These are phyloP conservation scores for Barypeithes pellucidus DNA, from an alignment of 2,888 invertebrate genomes.

Conservation along the genomic window DNA sequence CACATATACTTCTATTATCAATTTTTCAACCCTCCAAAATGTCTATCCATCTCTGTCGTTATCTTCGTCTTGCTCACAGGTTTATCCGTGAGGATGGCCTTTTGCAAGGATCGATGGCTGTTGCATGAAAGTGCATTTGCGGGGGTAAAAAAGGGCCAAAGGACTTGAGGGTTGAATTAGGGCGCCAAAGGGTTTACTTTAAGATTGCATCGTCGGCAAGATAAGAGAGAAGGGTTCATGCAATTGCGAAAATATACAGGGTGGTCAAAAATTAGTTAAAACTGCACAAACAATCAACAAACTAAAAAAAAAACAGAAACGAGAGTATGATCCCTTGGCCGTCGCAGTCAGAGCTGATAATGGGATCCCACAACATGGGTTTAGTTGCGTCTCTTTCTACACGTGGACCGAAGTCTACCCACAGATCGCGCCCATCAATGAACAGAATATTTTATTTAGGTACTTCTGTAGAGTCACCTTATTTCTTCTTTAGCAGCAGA, in stretches of 20 bases:
- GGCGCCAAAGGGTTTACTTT: constrained; percentile 21
- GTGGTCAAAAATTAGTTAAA: neutral
- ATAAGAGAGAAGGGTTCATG: constrained; percentile 16
- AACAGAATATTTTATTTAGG: too few relatives aligned
- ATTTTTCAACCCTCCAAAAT: neutral
- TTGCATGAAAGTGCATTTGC: constrained; percentile 39
- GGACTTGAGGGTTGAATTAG: constrained; percentile 15
- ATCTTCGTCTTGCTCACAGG: neutral
- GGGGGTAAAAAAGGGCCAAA: constrained; percentile 16
- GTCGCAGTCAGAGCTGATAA: too few relatives aligned
- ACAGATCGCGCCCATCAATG: too few relatives aligned
- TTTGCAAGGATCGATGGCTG: constrained; percentile 39
- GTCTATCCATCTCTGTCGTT: neutral
- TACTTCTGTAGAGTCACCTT: too few relatives aligned
- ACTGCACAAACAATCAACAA: too few relatives aligned
- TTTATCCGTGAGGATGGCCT: constrained; percentile 16
- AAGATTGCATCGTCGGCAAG: constrained; percentile 36
- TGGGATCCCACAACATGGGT: too few relatives aligned
- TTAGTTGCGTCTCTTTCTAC: too few relatives aligned
- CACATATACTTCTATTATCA: neutral
- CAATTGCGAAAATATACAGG: constrained; percentile 16
- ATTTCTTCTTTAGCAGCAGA: too few relatives aligned
- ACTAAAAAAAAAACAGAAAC: too few relatives aligned
- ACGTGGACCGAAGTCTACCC: too few relatives aligned
- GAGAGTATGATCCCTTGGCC: too few relatives aligned